A percentile compares a stretch with the other conserved stretches of the same genome.
Conservation (phyloP, 2,797 vertebrate species). For the Thunnus albacares region DNA sequence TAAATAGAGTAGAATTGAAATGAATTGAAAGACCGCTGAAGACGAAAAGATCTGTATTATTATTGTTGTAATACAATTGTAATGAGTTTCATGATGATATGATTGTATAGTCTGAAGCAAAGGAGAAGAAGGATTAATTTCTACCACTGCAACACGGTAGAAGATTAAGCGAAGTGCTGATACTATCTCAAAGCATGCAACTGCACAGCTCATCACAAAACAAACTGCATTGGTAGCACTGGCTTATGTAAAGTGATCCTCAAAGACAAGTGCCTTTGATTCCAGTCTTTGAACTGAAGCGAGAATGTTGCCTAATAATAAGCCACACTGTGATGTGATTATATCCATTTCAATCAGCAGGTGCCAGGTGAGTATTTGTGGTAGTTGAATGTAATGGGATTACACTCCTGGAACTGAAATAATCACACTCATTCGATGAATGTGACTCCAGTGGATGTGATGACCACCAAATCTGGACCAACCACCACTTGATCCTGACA, state of each 20-base stretch:
- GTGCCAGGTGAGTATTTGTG: conserved; percentile 48
- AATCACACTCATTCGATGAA: conserved; percentile 9
- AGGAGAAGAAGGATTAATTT: conserved; percentile 48
- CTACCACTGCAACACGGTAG: conserved; percentile 24
- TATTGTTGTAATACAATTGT: conserved; percentile 28
- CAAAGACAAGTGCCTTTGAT: conserved; percentile 65
- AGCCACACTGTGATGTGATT: conserved; percentile 63
- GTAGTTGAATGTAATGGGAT: conserved; percentile 13
- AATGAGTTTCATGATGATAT: conserved; percentile 40
- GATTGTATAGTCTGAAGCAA: conserved; percentile 36
- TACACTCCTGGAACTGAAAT: conserved; percentile 8
- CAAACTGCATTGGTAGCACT: conserved; percentile 42
- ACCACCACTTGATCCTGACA: not conserved
- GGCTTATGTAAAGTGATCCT: conserved; percentile 67
- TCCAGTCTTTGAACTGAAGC: conserved; percentile 68
- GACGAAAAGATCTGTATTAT: conserved; percentile 18
- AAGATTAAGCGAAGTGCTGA: conserved; percentile 66
- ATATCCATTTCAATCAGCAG: conserved; percentile 69
- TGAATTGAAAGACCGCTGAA: conserved; percentile 16
- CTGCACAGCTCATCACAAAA: conserved; percentile 36
- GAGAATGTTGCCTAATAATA: conserved; percentile 69
- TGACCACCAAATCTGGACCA: not conserved
- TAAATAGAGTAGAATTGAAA: conserved; percentile 31
- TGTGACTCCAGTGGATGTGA: not conserved
- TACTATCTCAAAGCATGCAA: conserved; percentile 44